Percentiles rank a stretch among this genome's conserved stretches.
These are phyloP conservation scores for Saccostrea cuccullata DNA, from an alignment of 1,140 invertebrate genomes.

Conservation along the genomic window DNA sequence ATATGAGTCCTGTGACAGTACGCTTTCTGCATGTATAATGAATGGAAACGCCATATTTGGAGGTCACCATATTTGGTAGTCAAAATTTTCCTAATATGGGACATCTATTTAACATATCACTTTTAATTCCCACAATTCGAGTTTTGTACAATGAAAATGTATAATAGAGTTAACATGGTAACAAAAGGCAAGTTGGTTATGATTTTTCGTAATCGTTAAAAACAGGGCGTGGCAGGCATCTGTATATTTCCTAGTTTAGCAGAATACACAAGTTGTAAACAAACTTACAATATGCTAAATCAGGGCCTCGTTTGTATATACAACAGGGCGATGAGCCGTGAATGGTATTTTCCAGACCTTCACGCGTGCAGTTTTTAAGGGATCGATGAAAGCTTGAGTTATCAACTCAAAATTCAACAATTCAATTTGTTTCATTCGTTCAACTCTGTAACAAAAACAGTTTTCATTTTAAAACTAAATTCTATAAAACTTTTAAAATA, in stretches of 20 bases:
- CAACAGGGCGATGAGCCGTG: not conserved
- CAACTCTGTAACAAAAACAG: too few species aligned
- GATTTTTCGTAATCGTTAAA: too few species aligned
- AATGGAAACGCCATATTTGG: constrained; percentile 35
- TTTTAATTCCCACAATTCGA: not conserved
- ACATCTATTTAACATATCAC: not conserved
- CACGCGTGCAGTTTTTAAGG: not conserved
- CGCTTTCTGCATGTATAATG: constrained; percentile 5
- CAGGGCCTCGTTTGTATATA: constrained; percentile 14
- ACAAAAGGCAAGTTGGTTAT: too few species aligned
- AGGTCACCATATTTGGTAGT: constrained; percentile 28
- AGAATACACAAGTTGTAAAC: not conserved
- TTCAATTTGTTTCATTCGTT: not conserved
- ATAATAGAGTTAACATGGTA: too few species aligned
- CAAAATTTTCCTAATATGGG: constrained; percentile 37
- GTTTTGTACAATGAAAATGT: too few species aligned
- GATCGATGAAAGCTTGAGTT: not conserved
- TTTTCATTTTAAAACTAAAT: too few species aligned
- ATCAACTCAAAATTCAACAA: not conserved
- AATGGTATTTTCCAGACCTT: constrained; percentile 1
- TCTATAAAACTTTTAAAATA: not conserved
- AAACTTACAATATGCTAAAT: not conserved
- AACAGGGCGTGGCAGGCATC: too few species aligned
- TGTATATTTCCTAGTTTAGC: not conserved
- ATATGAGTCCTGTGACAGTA: not conserved